Evolutionary conservation across 2,888 invertebrate genomes (phyloP), one percentile per base, ranked within the genome.

Genomic region (Dinocampus coccinellae): DNA sequence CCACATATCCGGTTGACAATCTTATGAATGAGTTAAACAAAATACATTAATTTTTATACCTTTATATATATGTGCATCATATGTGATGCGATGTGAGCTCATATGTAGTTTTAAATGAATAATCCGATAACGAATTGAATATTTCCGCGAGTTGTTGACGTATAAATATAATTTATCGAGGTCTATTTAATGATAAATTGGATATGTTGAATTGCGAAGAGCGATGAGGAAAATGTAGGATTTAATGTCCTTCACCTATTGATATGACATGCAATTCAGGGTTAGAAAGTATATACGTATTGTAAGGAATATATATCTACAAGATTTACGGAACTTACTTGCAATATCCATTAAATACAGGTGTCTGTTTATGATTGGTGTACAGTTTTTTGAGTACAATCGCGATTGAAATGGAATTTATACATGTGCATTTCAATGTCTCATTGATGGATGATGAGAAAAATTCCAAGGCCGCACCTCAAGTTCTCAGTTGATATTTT

Each of bases 391-490:
- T n/a, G 11, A 10, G 57, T 3, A 47, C 24, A 24, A 57, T 57
- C 24, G 26, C 24, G 13, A 57, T 57, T 26, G 13, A 57, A n/a
- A 1, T 26, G 3, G 7, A 7, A 29, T 29, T 11, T 29, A 26
- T 29, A n/a, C n/a, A n/a, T 26, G n/a, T 2, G 24, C 10, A n/a
- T 22, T 24, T 29, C 2, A 13, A 24, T 57, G 13, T 57, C 10
- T 29, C 7, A 24, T 13, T 57, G 4, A 26, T 24, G 11, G 3
- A 11, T 26, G 13, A 24, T 57, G 57, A n/a, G 57, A 57, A 57
- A 20, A 47, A 47, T 57, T 57, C 26, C 26, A 57, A 26, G n/a
- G 29, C 57, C 57, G 11, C 57, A 26, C 57, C 57, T 57, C 13
- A 26, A 29, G 11, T 29, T n/a, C 24, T 47, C 7, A 7, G 16